Base-by-base conservation (phyloP, 2,797 vertebrate species). In the Arnoldichthys spilopterus region DNA sequence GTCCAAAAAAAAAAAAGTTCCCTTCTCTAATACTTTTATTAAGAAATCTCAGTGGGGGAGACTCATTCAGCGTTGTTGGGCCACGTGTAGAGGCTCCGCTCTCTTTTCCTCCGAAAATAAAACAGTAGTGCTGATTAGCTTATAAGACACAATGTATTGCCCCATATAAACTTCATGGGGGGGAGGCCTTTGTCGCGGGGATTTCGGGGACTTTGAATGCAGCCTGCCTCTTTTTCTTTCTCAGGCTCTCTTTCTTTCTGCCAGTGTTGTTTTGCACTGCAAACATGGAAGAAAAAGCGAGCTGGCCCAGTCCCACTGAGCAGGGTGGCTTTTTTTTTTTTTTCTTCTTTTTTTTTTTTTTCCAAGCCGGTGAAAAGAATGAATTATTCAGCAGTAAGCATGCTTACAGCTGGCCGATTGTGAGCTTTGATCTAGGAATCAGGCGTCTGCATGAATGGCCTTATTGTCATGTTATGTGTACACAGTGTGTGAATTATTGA, bases 391-490 rank as follows among this genome's bases (percentile, higher is more conserved):
- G 93, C 95, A 97, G 96, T 95, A 93, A 96, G 95, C 95, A 94
- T 95, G 96, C 96, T 96, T 97, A 96, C 96, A 98, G 96, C 95
- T 96, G 95, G 95, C 95, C 94, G 95, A 97, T 96, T 95, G 95
- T 95, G 94, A 92, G 95, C 97, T 99, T 99, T 98, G 97, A 98
- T 98, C 96, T 97, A 89, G 87, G 94, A 97, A 96, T 96, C 95
- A 94, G 95, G 95, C 96, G 90, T 94, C 95, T 93, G 95, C 94
- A 94, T 97, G 96, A 97, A 98, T 98, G 95, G 95, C 94, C 96
- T 96, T 97, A 98, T 98, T 98, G 96, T 98, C 94, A 94, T 96
- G 95, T 96, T 96, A 95, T 96, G 95, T 96, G 96, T 96, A 96
- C 95, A 96, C 95, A 94, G 94, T 95, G 95, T 96, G 94, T 96